phyloP scores from a whole-genome alignment of 2,797 vertebrate genomes.

The Xenopus petersii region DNA sequence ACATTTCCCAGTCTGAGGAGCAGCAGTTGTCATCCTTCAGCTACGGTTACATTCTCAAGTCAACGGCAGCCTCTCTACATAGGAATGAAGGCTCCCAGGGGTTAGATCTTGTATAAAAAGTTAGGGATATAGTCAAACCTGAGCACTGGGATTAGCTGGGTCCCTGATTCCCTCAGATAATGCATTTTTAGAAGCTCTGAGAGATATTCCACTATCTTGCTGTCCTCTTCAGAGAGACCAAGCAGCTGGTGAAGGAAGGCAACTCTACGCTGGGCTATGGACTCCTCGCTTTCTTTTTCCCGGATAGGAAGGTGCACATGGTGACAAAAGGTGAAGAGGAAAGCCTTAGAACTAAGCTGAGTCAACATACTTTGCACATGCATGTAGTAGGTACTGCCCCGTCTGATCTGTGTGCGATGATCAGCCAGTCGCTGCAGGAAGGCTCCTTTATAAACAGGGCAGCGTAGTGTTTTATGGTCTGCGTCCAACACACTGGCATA shows the following conservation, averaged over 20 bases:
- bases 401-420: conserved; percentile 90
- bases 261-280: conserved; percentile 58
- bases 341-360: conserved; percentile 85
- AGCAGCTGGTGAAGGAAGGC: conserved; percentile 82
- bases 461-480: conserved; percentile 90
- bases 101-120: conserved; percentile 94
- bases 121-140: conserved; percentile 91
- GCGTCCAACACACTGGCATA: conserved; percentile 89
- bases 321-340: conserved; percentile 91
- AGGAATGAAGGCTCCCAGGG: neutral
- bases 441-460: conserved; percentile 81
- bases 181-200: conserved; percentile 87
- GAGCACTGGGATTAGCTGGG: conserved; percentile 67
- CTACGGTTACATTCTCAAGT: neutral
- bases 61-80: neutral
- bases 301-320: conserved; percentile 88
- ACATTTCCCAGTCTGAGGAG: conserved; percentile 3
- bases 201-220: conserved; percentile 85
- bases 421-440: conserved; percentile 83
- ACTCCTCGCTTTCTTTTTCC: conserved; percentile 68
- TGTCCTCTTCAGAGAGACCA: conserved; percentile 83
- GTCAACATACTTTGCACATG: conserved; percentile 85
- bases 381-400: conserved; percentile 92
- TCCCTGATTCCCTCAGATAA: conserved; percentile 73
- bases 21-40: conserved; percentile 13